phyloP scores from a whole-genome alignment of 2,113 vertebrate genomes.

The Uria aalge region DNA sequence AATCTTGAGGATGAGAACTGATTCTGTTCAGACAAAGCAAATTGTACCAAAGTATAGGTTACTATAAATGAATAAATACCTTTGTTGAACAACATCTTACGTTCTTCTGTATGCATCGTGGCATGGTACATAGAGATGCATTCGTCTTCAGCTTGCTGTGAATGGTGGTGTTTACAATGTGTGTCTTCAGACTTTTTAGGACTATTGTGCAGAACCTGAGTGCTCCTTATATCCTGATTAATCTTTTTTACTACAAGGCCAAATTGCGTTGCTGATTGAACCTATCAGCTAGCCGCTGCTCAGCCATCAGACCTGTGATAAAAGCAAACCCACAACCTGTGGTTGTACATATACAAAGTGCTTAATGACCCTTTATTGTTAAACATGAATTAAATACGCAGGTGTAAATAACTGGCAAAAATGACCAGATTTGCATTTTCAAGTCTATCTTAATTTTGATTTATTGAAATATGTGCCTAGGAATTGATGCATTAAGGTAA shows the following conservation, averaged over 20 bases:
- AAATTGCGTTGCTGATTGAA: not conserved
- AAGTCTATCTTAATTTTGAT: not conserved
- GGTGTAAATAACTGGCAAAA: not conserved
- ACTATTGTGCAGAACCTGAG: not conserved
- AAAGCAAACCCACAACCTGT: not conserved
- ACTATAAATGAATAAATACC: not conserved
- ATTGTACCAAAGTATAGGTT: not conserved
- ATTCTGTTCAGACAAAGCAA: not conserved
- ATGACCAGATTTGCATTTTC: not conserved
- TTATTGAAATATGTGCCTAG: not conserved
- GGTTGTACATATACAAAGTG: not conserved
- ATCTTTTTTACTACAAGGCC: not conserved
- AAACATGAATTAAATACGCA: not conserved
- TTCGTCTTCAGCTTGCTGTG: not conserved
- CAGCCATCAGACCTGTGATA: not conserved
- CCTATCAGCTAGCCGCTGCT: not conserved
- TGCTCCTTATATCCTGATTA: not conserved
- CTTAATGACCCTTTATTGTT: not conserved
- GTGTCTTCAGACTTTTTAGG: not conserved
- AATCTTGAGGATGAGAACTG: not conserved
- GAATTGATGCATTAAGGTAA: not conserved
- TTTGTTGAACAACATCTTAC: accelerated
- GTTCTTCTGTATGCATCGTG: not conserved
- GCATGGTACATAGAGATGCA: accelerated
- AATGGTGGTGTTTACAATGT: accelerated